A percentile compares a stretch with the other conserved stretches of the same genome.
Conservation (phyloP, 2,797 vertebrate species). For the Philypnodon macrostomus region DNA sequence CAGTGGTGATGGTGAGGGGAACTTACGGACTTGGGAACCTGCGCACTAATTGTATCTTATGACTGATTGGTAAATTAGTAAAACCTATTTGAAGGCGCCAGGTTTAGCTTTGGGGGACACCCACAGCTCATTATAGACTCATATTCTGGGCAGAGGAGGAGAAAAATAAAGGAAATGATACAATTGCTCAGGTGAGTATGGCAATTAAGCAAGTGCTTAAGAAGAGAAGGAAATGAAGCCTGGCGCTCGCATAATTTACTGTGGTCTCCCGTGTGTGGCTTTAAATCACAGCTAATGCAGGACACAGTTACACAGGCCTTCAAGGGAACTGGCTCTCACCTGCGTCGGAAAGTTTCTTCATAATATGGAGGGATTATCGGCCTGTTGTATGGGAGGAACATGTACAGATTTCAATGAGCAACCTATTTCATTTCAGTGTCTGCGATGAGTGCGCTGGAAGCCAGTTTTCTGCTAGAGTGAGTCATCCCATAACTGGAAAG, state of each 20-base stretch:
- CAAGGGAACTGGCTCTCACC: conserved; percentile 23
- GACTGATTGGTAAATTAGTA: conserved; percentile 86
- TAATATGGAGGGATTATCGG: conserved; percentile 1
- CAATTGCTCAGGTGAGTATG: conserved; percentile 84
- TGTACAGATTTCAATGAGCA: too few relatives aligned
- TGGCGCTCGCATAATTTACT: conserved; percentile 76
- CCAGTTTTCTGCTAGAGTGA: too few relatives aligned
- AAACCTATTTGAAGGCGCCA: conserved; percentile 78
- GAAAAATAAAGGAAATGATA: conserved; percentile 79
- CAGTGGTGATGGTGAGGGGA: conserved; percentile 51
- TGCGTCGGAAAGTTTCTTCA: conserved; percentile 6
- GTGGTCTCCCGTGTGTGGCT: conserved; percentile 69
- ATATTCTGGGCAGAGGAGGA: conserved; percentile 78
- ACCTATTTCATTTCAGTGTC: too few relatives aligned
- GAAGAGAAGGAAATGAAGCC: conserved; percentile 76
- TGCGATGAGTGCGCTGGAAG: too few relatives aligned
- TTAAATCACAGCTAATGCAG: conserved; percentile 74
- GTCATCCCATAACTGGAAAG: too few relatives aligned
- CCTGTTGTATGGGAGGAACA: background rate
- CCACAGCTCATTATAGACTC: conserved; percentile 81
- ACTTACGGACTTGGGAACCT: conserved; percentile 70
- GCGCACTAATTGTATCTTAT: conserved; percentile 81
- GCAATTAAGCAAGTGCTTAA: conserved; percentile 82
- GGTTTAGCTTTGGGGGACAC: conserved; percentile 78
- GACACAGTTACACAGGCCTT: conserved; percentile 52